A percentile compares a stretch with the other conserved stretches of the same genome.
Conservation (phyloP, 2,888 invertebrate species). For the Branchipolynoe longqiensis region DNA sequence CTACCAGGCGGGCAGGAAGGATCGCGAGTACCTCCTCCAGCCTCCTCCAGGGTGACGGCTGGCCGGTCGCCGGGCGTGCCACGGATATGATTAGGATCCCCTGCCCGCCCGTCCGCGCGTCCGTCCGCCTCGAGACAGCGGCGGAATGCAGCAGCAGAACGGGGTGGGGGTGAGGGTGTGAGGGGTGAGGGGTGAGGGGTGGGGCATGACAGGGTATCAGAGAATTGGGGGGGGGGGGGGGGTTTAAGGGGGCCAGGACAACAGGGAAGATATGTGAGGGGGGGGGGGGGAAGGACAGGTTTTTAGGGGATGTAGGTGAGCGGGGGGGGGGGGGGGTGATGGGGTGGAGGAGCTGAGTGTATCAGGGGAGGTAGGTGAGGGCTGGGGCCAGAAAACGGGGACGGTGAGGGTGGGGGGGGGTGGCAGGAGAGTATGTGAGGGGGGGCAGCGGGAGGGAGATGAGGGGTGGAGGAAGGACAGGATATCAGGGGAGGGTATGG, state of each 20-base stretch:
- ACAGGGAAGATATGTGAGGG: neutral
- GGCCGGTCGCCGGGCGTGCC: neutral
- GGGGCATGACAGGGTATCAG: neutral
- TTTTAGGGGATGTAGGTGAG: neutral
- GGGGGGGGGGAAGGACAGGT: neutral
- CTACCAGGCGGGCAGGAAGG: too few relatives aligned
- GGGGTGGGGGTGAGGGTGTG: neutral
- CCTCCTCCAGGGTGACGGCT: too few relatives aligned
- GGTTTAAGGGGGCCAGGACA: neutral
- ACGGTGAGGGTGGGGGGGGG: too few relatives aligned
- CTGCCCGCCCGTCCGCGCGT: neutral
- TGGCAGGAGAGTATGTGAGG: too few relatives aligned
- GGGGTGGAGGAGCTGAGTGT: too few relatives aligned
- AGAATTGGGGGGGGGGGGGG: too few relatives aligned
- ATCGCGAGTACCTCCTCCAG: too few relatives aligned
- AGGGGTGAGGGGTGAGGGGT: neutral
- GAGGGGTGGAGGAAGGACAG: too few relatives aligned
- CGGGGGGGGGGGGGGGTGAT: neutral
- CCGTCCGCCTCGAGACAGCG: neutral
- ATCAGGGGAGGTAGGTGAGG: too few relatives aligned
- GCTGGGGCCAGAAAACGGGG: too few relatives aligned
- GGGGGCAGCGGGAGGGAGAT: too few relatives aligned
- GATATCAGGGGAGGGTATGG: too few relatives aligned
- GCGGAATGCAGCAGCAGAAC: slow-evolving; percentile 1
- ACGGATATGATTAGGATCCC: neutral